Evolutionary conservation across 2,888 invertebrate genomes (phyloP), one percentile per base, ranked within the genome.

Genomic region (Diloba caeruleocephala): DNA sequence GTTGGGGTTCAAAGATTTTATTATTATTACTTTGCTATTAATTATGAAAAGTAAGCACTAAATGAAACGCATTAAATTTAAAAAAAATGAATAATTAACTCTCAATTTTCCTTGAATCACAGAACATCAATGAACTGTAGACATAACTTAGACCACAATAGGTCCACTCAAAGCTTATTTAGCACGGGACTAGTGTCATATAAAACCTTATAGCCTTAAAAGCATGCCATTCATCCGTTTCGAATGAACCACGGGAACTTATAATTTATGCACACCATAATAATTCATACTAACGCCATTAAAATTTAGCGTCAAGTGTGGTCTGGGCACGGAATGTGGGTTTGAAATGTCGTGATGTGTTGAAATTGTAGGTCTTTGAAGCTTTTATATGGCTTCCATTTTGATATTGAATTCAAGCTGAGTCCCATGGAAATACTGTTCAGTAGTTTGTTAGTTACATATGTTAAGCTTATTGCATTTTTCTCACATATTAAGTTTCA

Each of bases 281-380:
- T 51, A 49, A 48, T 56, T 68, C 68, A 60, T 42, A 32, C 44
- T 48, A 54, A 59, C 54, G 38, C 60, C 31, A 54, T 50, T 52
- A 53, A 56, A 56, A 53, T 69, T 49, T 5, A 44, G 31, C 53
- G 48, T 6, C 44, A 45, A 13, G 51, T 54, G 53, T 67, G 54
- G 53, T 25, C 49, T 49, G 5, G 25, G 6, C 19, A 39, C 19
- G 31, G 50, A 25, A 32, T 42, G 36, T 38, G 1, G 28, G 12
- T 8, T 33, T 17, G 29, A 31, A 32, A 14, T 19, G 25, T 29
- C 19, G 15, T 1, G 5, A 32, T n/a, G 33, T 43, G 42, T 28
- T 31, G 17, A 56, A 36, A 32, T 37, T 28, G 3, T 60, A 8
- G 19, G 15, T 13, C 31, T 50, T 32, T 17, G 37, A 15, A n/a